phyloP scores from a whole-genome alignment of 2,888 invertebrate genomes.

The Hirtodrosophila duncani region DNA sequence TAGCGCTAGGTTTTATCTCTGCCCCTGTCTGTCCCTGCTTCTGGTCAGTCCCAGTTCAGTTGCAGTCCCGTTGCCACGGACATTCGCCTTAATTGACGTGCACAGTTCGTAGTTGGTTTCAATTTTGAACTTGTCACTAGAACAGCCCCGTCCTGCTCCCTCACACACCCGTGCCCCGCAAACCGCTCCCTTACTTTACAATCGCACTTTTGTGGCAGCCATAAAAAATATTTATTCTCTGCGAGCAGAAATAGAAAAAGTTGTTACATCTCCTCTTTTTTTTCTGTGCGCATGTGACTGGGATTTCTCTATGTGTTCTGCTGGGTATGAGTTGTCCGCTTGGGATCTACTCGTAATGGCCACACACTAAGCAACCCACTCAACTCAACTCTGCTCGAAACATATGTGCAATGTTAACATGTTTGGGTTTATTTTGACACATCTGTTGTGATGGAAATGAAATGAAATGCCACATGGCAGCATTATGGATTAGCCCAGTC shows the following conservation, averaged over 20 bases:
- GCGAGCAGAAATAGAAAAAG: constrained; percentile 20
- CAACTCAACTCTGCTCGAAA: constrained; percentile 2
- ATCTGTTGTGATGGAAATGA: constrained; percentile 26
- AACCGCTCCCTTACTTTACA: background rate
- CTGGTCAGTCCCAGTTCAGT: constrained; percentile 30
- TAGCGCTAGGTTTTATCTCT: constrained; percentile 2
- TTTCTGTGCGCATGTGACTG: constrained; percentile 23
- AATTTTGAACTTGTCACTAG: constrained; percentile 42
- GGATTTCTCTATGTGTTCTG: constrained; percentile 9
- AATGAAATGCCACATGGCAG: constrained; percentile 36
- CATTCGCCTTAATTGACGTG: constrained; percentile 54
- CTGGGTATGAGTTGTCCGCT: constrained; percentile 2
- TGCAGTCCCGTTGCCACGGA: constrained; percentile 38
- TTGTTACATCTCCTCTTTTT: constrained; percentile 29
- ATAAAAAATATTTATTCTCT: constrained; percentile 37
- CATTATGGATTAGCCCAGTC: constrained; percentile 42
- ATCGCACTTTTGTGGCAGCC: constrained; percentile 4
- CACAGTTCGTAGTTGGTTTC: constrained; percentile 39
- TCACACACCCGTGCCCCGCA: background rate
- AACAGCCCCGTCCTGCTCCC: background rate
- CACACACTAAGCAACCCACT: constrained; percentile 3
- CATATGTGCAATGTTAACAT: constrained; percentile 34
- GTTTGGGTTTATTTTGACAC: constrained; percentile 50
- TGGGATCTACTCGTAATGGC: constrained; percentile 12
- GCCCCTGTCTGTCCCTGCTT: constrained; percentile 2